A percentile compares a stretch with the other conserved stretches of the same genome.
These are phyloP conservation scores for Cynaeus angustus DNA, from an alignment of 2,888 invertebrate species.

Conservation along the genomic window DNA sequence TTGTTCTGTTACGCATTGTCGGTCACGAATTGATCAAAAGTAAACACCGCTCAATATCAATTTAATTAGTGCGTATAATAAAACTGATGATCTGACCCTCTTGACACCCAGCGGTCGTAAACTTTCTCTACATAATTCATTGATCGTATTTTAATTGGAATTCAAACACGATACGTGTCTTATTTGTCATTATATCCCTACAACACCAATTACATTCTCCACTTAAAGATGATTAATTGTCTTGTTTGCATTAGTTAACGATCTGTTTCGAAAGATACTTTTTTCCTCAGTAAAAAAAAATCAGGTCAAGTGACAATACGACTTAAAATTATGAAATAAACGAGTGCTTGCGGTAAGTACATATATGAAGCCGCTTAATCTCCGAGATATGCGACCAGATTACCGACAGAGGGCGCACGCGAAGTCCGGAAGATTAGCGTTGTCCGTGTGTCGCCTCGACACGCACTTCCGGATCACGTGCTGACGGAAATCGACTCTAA, in stretches of 20 bases:
- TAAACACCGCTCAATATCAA: too few relatives aligned
- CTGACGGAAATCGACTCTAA: constrained; percentile 49
- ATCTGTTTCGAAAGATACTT: too few relatives aligned
- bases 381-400: constrained; percentile 66
- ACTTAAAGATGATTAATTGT: constrained; percentile 16
- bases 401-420: constrained; percentile 65
- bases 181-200: constrained; percentile 57
- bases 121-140: constrained; percentile 60
- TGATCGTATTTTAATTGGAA: constrained; percentile 63
- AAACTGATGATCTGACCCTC: constrained; percentile 49
- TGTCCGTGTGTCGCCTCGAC: constrained; percentile 67
- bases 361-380: constrained; percentile 54
- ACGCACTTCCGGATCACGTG: constrained; percentile 66
- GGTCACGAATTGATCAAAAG: too few relatives aligned
- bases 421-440: constrained; percentile 68
- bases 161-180: constrained; percentile 58
- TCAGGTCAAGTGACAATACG: constrained; percentile 43
- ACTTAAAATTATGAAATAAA: constrained; percentile 47
- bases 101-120: constrained; percentile 44
- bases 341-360: constrained; percentile 45
- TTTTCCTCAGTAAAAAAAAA: constrained; percentile 1
- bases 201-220: constrained; percentile 37
- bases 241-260: constrained; percentile 23
- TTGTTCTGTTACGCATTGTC: too few relatives aligned
- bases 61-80: constrained; percentile 44